Evolutionary conservation across 2,888 invertebrate species (phyloP), one percentile per base, ranked within the genome.

Genomic region (Branchipolynoe longqiensis): DNA sequence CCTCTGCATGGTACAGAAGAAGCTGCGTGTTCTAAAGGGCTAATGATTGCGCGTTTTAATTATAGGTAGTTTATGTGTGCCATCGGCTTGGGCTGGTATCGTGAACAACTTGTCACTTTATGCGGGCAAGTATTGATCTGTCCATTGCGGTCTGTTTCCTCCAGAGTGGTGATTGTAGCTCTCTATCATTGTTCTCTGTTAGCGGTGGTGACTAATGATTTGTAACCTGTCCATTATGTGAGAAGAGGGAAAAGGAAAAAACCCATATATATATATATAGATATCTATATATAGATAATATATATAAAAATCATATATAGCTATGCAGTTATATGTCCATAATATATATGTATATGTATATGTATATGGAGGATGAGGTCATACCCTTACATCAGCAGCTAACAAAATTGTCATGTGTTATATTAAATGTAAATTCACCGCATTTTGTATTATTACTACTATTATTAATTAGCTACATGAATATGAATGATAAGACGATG

Each of bases 371-470:
- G 69, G 69, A 33, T 2, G 36, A 69, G 12, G 33, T 38, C 69
- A 38, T 18, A n/a, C n/a, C n/a, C n/a, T n/a, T n/a, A n/a, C n/a
- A n/a, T n/a, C 33, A 69, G 69, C 69, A 69, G 69, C 69, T 69
- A 69, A 69, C 69, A 69, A 69, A 36, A 14, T 14, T 69, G 69
- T 69, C 69, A 69, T 69, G 38, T 69, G n/a, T n/a, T 38, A 33
- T 69, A 38, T 69, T 36, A 18, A 69, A 69, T 69, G 69, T 36
- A 18, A 69, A 69, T 69, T 33, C 69, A 69, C 69, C 38, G 69
- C 69, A 69, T 69, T 69, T 69, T 31, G 18, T 25, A 18, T 62
- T 69, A 33, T 69, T 18, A 31, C 62, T 62, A 36, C 38, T 69
- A 38, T 69, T 36, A 69, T 33, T 38, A 69, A 38, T 14, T 4